Evolutionary conservation across 2,113 vertebrate genomes (phyloP).

Genomic region (Neoarius graeffei): DNA sequence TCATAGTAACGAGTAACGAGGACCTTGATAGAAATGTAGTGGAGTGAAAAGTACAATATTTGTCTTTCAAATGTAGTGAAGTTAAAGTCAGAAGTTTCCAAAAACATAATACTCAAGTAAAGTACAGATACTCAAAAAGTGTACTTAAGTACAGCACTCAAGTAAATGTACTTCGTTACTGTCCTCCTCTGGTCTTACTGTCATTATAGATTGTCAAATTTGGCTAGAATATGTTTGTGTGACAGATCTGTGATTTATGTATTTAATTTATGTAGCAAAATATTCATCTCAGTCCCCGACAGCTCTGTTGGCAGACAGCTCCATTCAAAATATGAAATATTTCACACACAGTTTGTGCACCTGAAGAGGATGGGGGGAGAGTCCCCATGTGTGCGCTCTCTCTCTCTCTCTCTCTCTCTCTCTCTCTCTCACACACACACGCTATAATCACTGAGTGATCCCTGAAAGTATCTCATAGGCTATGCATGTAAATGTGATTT

Average conservation of each 20-base stretch:
- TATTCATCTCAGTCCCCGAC: background rate
- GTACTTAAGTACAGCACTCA: too few species aligned
- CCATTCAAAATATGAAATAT: constrained; percentile 26
- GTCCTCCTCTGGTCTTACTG: background rate
- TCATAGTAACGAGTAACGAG: too few species aligned
- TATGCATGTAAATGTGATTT: constrained; percentile 36
- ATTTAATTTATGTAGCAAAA: constrained; percentile 30
- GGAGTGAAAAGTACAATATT: too few species aligned
- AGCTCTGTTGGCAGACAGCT: constrained; percentile 21
- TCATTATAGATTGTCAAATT: background rate
- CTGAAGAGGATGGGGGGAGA: background rate
- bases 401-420: background rate
- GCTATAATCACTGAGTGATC: constrained; percentile 6
- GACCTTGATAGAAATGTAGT: too few species aligned
- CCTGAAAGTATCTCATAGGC: constrained; percentile 18
- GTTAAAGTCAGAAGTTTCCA: too few species aligned
- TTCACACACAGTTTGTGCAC: background rate
- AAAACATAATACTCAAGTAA: too few species aligned
- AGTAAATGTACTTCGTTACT: too few species aligned
- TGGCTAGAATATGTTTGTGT: background rate
- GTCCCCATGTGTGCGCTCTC: background rate
- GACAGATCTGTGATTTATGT: constrained; percentile 28
- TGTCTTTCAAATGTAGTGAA: too few species aligned
- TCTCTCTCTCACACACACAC: constrained; percentile 28
- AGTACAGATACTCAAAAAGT: too few species aligned